Percentiles rank a stretch among this genome's conserved stretches.
phyloP scores from a whole-genome alignment of 2,888 invertebrate genomes.

The Caenorhabditis sp. region DNA sequence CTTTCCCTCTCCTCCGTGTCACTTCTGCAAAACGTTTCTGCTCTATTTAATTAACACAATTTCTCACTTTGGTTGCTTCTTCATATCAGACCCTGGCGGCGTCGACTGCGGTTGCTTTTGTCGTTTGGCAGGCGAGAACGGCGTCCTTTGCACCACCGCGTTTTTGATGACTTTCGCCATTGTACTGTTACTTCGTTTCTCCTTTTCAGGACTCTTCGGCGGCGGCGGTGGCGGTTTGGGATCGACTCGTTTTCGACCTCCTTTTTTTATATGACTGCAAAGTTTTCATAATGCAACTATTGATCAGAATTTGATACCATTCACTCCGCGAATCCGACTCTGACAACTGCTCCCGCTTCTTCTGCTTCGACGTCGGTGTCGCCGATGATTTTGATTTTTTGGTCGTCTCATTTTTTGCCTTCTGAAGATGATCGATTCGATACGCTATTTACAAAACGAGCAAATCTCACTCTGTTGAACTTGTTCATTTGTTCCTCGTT shows the following conservation, averaged over 20 bases:
- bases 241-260: neutral
- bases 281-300: too few relatives aligned
- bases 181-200: neutral
- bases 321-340: constrained; percentile 24
- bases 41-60: neutral
- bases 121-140: neutral
- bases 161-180: neutral
- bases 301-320: neutral
- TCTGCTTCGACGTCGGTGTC: constrained; percentile 2
- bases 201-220: neutral
- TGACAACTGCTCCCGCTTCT: neutral
- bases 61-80: neutral
- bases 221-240: too few relatives aligned
- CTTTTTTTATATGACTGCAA: neutral
- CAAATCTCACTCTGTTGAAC: constrained; percentile 38
- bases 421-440: neutral
- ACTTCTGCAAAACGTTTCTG: neutral
- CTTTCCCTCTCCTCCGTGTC: neutral
- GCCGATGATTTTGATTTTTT: constrained; percentile 1
- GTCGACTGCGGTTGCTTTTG: neutral
- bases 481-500: constrained; percentile 32
- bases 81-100: neutral
- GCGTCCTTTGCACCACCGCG: neutral
- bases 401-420: constrained; percentile 12
- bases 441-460: neutral